Evolutionary conservation across 2,797 vertebrate genomes (phyloP), one percentile per base, ranked within the genome.

Genomic region (Bryconaethiops microstoma): DNA sequence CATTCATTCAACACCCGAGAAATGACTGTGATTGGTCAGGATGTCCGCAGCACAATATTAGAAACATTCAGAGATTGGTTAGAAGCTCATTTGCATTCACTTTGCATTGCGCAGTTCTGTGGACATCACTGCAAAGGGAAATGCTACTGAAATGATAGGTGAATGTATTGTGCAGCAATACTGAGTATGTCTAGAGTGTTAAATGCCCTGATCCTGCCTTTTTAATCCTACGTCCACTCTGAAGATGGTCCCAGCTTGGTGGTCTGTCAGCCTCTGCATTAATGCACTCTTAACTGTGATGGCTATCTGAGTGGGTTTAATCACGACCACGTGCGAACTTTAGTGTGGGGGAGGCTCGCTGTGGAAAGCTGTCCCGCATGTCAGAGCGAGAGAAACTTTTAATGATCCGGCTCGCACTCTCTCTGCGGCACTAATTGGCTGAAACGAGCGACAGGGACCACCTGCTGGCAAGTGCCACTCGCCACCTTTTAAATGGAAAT

Each of bases 351-450:
- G 73, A 65, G 72, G 64, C 55, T 86, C 29, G 45, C 59, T 16
- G 40, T 13, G 84, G 68, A 82, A 86, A 87, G 87, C 83, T 74
- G 48, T 83, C 71, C 85, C 72, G 35, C 13, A 79, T 25, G 65
- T 35, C 83, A 64, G 39, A 83, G 69, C 13, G 13, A 45, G 72
- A 74, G 87, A 86, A 86, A 88, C 78, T 83, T 89, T 88, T 81
- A 86, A 86, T 23, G 77, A 88, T 88, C 64, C 52, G 69, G 35
- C 74, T 87, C 87, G 87, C 89, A 77, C 68, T 60, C 82, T 82
- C 82, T 65, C 77, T 74, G 23, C 86, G 85, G 84, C 83, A 78
- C 85, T 91, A 92, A 94, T 90, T 92, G 89, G 85, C 83, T 89
- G 85, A 90, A 91, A 91, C 72, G 79, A 90, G 88, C 84, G 69